Evolutionary conservation across 2,888 invertebrate genomes (phyloP), one percentile per base, ranked within the genome.

Genomic region (Scaptodrosophila latifasciaeformis): DNA sequence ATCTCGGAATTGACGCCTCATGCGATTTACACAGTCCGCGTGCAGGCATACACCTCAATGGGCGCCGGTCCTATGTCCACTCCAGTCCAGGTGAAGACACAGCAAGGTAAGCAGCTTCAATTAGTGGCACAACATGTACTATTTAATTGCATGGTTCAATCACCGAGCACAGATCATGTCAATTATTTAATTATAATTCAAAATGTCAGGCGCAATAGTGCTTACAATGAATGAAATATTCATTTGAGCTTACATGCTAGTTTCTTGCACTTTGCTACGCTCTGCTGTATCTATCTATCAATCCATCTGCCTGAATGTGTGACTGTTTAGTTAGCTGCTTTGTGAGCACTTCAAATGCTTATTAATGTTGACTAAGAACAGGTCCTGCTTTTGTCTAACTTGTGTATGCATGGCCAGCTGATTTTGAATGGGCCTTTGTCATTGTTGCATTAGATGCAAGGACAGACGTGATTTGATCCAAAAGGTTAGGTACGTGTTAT

Each of bases 41-140:
- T 97, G 2, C 96, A 96, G 84, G 96, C 96, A 1, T 93, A 93
- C 86, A 97, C 97, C 5, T 95, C 94, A 12, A 95, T 97, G 60
- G 99, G 99, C 0, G 95, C 96, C 35, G 97, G 99, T 43, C 99
- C 99, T 0, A 90, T 96, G 69, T 97, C 97, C 67, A 91, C 93
- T 2, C 95, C 97, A n/a, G 96, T 97, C n/a, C 96, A 96, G 87
- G 97, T 98, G 77, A 96, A 97, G 88, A 98, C 97, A 21, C 96
- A 96, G 83, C 97, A 96, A 91, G 99, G 94, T 94, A 86, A 83
- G 86, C 77, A 13, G 6, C 9, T 12, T 59, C 60, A 68, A 65
- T 68, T 63, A 50, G 24, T 43, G 60, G 66, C 47, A 45, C 52
- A 39, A 48, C 46, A 58, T 58, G 51, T 34, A 49, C 56, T 56